phyloP scores from a whole-genome alignment of 2,888 invertebrate genomes.

The Plagiodera versicolora region DNA sequence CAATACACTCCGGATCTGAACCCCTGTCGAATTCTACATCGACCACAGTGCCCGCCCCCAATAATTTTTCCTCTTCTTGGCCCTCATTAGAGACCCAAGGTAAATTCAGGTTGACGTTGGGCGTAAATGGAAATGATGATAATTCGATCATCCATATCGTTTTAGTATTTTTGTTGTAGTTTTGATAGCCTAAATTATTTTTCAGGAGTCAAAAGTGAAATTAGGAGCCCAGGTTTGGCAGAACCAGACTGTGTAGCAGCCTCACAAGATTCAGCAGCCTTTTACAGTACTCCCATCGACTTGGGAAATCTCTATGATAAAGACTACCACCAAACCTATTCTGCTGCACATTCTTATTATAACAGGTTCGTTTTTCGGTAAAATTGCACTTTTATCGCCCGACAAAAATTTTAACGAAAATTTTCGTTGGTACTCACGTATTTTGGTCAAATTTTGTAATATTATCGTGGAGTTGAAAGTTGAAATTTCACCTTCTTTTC shows the following conservation, averaged over 20 bases:
- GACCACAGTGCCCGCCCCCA: conserved; percentile 41
- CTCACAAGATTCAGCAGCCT: conserved; percentile 45
- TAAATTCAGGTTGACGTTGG: no score
- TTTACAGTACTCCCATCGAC: conserved; percentile 52
- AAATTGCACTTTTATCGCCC: no score
- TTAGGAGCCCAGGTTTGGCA: conserved; percentile 69
- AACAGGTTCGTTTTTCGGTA: conserved; percentile 63
- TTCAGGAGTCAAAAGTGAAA: conserved; percentile 69
- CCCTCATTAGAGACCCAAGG: conserved; percentile 49
- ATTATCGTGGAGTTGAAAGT: no score
- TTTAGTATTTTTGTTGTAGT: no score
- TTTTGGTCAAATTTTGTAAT: no score
- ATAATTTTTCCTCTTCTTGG: conserved; percentile 52
- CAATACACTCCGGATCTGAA: conserved; percentile 39
- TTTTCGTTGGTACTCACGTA: no score
- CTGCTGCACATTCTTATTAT: conserved; percentile 72
- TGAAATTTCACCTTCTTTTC: no score
- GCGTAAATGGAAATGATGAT: no score
- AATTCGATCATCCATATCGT: no score
- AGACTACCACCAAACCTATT: conserved; percentile 60
- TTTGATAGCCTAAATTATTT: no score
- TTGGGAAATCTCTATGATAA: conserved; percentile 51
- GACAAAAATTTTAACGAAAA: no score
- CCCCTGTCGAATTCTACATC: conserved; percentile 44
- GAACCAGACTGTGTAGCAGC: conserved; percentile 56